Evolutionary conservation across 2,113 vertebrate genomes (phyloP), one percentile per base, ranked within the genome.

Genomic region (Pardalotus punctatus): DNA sequence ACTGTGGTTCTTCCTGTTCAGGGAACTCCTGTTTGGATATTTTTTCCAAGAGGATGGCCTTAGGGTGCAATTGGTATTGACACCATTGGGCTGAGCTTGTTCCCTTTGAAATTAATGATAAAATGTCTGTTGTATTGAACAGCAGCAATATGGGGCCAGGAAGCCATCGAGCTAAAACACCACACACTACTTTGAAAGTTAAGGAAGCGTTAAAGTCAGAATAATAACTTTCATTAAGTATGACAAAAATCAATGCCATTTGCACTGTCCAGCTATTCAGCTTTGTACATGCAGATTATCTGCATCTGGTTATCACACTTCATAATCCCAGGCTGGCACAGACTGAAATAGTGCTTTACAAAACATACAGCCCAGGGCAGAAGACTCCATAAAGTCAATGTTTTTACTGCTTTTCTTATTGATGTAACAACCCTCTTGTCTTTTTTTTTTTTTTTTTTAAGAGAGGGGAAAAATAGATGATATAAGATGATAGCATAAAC

Each of bases 301-400:
- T 94, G 76, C 88, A 96, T 81, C 88, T 96, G 88, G 92, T 95
- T 90, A 89, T 94, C 84, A 77, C 78, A 74, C 58, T 82, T 89
- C 23, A 23, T 95, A 93, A 96, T 92, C 88, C 72, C 33, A 58
- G 60, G 56, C 76, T 96, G 92, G 92, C 94, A 92, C 56, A 74
- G 79, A 7, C 73, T 93, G 85, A 71, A 96, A 96, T 95, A 92
- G 28, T 86, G 57, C 82, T 90, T 94, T 88, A 84, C 85, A 93
- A 96, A 96, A 74, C 82, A 92, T 67, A 94, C 90, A 96, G 92
- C 94, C 92, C 82, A 86, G 65, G 90, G 93, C 90, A 90, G 93
- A 77, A 93, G 76, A n/a, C 80, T 93, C 65, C 80, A 96, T 93
- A 81, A 95, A 93, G 85, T 94, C 90, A 28, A 45, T 96, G 90